Base-by-base conservation (phyloP, 2,888 invertebrate genomes). In the Philaethria dido region DNA sequence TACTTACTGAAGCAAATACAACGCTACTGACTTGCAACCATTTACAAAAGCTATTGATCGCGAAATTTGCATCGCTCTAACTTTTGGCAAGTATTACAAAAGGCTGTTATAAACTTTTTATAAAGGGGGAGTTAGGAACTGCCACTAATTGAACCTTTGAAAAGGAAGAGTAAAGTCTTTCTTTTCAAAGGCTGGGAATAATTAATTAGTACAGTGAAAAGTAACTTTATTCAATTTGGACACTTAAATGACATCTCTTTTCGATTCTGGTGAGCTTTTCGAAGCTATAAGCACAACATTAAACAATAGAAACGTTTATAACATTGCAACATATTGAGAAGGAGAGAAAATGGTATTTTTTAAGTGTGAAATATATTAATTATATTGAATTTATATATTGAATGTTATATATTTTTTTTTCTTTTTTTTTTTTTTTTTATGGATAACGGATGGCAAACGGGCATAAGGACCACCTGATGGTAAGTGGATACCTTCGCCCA, bases 1-100 rank as follows among this genome's bases (percentile, higher is more conserved):
- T 72, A 72, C 71, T 70, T 64, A 59, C 64, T 59, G 66, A 62
- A 69, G 69, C 64, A 69, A 69, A 69, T 72, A 71, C 78, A 69
- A 69, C 66, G 64, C 64, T 18, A 69, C 71, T 54, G 44, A 45
- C 64, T 69, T 64, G 66, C 64, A 66, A 67, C 64, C 62, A 67
- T 69, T 67, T 62, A 71, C 64, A 69, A 69, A 59, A 69, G 71
- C 64, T 69, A 71, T 66, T 62, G 69, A 66, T 69, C 62, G 62
- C 52, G 50, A 69, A 69, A 71, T 69, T 69, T 71, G 70, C 69
- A 64, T 71, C 59, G 52, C 61, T 52, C 48, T 44, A 68, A 68
- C 48, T 67, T 69, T 69, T 36, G 64, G 50, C 61, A 67, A 67
- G 61, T 61, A 61, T 55, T 63, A 62, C 67, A 64, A 67, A 67